Conservation (phyloP, 2,888 invertebrate species). For the Gibbula magus region DNA sequence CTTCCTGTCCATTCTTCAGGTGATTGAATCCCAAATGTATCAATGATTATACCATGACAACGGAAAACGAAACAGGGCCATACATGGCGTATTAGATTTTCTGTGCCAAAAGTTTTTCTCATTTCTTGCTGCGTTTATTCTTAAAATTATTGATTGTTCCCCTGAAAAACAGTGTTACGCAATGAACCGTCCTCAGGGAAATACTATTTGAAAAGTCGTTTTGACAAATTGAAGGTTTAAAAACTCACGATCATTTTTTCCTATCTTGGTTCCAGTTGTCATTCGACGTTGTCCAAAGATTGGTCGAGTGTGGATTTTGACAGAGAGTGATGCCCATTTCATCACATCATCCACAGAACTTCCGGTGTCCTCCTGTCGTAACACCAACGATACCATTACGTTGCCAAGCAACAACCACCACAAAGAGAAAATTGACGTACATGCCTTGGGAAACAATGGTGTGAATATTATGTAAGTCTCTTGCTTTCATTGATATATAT, state of each 20-base stretch:
- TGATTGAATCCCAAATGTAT: too few species aligned
- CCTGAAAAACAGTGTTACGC: too few species aligned
- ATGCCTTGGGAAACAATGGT: not conserved
- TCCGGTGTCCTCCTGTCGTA: not conserved
- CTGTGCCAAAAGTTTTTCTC: too few species aligned
- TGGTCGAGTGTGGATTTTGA: not conserved
- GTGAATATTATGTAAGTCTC: constrained; percentile 5
- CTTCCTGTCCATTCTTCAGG: too few species aligned
- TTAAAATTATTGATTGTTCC: too few species aligned
- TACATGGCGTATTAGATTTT: too few species aligned
- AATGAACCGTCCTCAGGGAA: too few species aligned
- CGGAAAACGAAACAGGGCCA: too few species aligned
- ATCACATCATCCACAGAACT: not conserved
- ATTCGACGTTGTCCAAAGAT: constrained; percentile 23
- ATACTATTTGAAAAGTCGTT: too few species aligned
- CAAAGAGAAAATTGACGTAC: constrained; percentile 10
- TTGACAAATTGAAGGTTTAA: not conserved
- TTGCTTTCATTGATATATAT: not conserved
- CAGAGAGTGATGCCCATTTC: constrained; percentile 17
- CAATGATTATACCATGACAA: too few species aligned
- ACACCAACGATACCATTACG: constrained; percentile 7
- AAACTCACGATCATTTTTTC: not conserved
- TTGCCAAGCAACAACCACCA: not conserved
- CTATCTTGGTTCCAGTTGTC: constrained; percentile 19
- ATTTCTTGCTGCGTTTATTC: too few species aligned